Percentiles rank a stretch among this genome's conserved stretches.
These are phyloP conservation scores for Callimorpha dominula DNA, from an alignment of 2,888 invertebrate genomes.

Conservation along the genomic window DNA sequence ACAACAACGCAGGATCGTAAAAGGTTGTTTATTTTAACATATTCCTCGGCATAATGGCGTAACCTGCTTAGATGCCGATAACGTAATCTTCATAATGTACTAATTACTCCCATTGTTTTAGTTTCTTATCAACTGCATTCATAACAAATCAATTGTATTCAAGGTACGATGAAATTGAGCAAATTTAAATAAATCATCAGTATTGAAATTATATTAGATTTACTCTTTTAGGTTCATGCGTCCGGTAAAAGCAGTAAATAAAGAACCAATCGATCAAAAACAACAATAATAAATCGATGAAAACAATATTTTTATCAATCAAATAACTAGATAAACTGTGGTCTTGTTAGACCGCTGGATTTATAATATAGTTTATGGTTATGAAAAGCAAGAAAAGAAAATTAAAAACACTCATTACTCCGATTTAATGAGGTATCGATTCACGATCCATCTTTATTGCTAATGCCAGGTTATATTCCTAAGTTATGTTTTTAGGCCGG, in stretches of 20 bases:
- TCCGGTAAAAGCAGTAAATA: neutral
- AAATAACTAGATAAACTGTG: neutral
- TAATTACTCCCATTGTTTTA: neutral
- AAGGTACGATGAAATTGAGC: neutral
- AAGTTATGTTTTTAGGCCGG: no score
- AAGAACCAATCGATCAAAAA: neutral
- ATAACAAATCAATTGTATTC: neutral
- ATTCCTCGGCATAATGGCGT: neutral
- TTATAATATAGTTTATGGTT: no score
- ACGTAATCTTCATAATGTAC: neutral
- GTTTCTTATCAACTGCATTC: neutral
- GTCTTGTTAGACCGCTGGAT: neutral
- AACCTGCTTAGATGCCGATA: neutral
- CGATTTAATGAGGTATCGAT: no score
- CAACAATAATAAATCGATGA: no score
- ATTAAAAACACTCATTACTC: no score
- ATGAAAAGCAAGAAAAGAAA: no score
- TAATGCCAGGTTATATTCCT: no score
- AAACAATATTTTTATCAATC: neutral
- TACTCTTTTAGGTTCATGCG: neutral
- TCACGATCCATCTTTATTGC: no score
- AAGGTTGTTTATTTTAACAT: neutral
- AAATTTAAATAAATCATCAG: neutral
- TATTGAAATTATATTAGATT: neutral
- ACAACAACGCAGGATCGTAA: neutral